Percentiles rank a stretch among this genome's conserved stretches.
These are phyloP conservation scores for Peromyscus leucopus DNA, from an alignment of 2,113 vertebrate genomes.

Conservation along the genomic window DNA sequence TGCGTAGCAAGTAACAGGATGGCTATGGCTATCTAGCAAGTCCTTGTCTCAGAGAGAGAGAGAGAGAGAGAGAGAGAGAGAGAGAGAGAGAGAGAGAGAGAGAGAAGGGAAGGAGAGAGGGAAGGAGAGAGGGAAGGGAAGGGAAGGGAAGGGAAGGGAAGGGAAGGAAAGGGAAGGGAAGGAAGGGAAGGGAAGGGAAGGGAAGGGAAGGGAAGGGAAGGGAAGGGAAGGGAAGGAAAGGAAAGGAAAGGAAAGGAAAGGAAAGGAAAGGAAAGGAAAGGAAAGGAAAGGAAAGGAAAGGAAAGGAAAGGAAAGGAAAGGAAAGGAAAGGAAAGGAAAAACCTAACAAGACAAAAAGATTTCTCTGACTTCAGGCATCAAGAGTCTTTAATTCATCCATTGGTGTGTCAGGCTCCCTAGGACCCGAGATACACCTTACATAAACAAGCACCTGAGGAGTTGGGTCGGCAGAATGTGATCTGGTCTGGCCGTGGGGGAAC, in stretches of 20 bases:
- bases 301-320: rapidly evolving
- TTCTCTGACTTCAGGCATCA: not conserved
- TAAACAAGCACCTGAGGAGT: not conserved
- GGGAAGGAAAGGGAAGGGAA: too few relatives aligned
- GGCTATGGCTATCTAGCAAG: not conserved
- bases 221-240: not conserved
- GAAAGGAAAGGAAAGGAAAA: not conserved
- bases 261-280: too few relatives aligned
- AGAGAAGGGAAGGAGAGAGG: rapidly evolving
- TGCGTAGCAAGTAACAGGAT: not conserved
- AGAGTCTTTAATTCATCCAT: not conserved
- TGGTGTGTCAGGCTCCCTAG: not conserved
- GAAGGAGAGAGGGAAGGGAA: too few relatives aligned
- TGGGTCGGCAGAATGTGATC: slow-evolving; percentile 63
- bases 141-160: too few relatives aligned
- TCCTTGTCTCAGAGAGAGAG: not conserved
- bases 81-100: not conserved
- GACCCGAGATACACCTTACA: not conserved
- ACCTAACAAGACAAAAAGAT: not conserved
- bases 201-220: too few relatives aligned
- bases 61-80: not conserved
- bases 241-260: rapidly evolving
- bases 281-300: too few relatives aligned
- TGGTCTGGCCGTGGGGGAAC: not conserved
- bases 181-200: too few relatives aligned